Conservation (phyloP, 2,113 vertebrate species). For the Aleadryas rufinucha region DNA sequence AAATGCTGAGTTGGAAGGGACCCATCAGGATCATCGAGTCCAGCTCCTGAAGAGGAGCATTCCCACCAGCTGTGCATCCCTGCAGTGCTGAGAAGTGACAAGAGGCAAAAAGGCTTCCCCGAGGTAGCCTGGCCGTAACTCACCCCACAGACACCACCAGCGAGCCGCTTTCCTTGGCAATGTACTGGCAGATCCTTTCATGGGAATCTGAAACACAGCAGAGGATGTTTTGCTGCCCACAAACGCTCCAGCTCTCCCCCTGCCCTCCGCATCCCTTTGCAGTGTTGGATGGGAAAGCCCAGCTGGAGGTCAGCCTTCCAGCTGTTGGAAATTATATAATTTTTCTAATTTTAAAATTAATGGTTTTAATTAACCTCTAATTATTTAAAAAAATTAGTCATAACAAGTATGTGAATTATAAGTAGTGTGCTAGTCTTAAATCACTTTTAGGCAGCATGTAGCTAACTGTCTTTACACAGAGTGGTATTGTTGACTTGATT, state of each 20-base stretch:
- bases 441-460: background rate
- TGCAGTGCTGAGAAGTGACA: background rate
- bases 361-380: background rate
- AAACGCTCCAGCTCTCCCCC: background rate
- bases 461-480: background rate
- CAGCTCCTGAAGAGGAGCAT: background rate
- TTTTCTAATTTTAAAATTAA: background rate
- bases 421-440: background rate
- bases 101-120: background rate
- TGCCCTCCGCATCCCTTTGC: accelerated
- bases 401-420: background rate
- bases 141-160: constrained; percentile 79
- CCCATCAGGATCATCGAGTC: background rate
- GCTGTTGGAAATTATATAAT: background rate
- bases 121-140: background rate
- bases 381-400: too few species aligned
- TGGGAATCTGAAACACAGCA: constrained; percentile 56
- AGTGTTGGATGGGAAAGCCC: background rate
- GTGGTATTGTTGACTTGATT: background rate
- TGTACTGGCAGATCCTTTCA: constrained; percentile 67
- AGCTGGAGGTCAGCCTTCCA: background rate
- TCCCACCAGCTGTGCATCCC: background rate
- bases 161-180: constrained; percentile 61
- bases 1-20: background rate
- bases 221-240: background rate